Conservation (phyloP, 2,113 vertebrate species). For the Mastomys natalensis region DNA sequence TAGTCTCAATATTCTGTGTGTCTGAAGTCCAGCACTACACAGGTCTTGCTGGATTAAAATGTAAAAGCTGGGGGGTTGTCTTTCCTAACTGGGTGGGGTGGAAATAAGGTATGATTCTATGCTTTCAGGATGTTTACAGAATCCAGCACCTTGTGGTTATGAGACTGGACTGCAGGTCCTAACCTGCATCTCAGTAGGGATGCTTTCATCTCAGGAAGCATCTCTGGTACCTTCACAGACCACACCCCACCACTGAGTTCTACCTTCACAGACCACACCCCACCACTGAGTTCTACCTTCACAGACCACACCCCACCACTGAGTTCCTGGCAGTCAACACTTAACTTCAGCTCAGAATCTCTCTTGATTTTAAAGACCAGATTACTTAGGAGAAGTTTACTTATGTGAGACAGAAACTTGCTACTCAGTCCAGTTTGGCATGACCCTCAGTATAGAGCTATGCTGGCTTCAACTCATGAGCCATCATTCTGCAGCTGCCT, state of each 20-base stretch:
- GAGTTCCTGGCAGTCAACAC: background rate
- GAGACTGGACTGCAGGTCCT: background rate
- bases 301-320: too few relatives aligned
- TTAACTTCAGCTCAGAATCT: background rate
- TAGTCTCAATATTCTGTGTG: background rate
- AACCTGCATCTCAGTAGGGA: background rate
- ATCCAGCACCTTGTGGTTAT: background rate
- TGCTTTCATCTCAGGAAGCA: background rate
- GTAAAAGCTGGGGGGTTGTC: background rate
- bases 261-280: rapidly evolving
- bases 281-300: rapidly evolving
- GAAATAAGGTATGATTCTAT: background rate
- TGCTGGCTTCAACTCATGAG: background rate
- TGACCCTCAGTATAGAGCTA: too few relatives aligned
- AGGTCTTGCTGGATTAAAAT: background rate
- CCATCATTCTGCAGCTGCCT: background rate
- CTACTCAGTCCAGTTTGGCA: background rate
- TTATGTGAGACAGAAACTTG: background rate
- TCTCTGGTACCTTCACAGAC: background rate
- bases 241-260: background rate
- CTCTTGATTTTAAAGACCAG: background rate
- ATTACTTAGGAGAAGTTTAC: background rate
- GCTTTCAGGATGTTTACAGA: background rate
- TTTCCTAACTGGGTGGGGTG: background rate
- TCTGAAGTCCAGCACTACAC: rapidly evolving